Percentiles rank a stretch among this genome's conserved stretches.
Conservation (phyloP, 2,113 vertebrate genomes). For the Aldabrachelys gigantea region DNA sequence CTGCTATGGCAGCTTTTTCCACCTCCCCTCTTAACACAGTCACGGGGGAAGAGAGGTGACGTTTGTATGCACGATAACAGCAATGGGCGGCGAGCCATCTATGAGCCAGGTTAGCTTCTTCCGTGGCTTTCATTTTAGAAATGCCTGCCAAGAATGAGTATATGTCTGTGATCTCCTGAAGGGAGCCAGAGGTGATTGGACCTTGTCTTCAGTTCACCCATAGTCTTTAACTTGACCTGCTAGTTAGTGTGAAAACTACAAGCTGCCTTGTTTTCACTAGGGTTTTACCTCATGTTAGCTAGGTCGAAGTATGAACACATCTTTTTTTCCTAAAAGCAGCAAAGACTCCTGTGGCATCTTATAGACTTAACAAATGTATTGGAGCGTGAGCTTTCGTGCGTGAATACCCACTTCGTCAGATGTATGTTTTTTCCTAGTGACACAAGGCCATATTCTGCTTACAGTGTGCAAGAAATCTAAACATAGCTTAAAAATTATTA, state of each 20-base stretch:
- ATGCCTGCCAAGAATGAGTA: rapidly evolving
- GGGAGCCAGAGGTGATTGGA: neutral
- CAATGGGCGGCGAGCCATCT: rapidly evolving
- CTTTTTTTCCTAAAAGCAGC: neutral
- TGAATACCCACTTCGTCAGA: too few relatives aligned
- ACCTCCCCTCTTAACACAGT: neutral
- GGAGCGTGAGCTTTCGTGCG: too few relatives aligned
- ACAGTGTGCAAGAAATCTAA: neutral
- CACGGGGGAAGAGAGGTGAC: rapidly evolving
- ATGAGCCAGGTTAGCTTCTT: neutral
- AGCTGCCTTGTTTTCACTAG: neutral
- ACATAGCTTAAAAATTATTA: too few relatives aligned
- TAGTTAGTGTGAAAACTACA: neutral
- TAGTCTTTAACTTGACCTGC: neutral
- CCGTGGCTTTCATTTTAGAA: rapidly evolving
- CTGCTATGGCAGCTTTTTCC: neutral
- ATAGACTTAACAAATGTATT: too few relatives aligned
- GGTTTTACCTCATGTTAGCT: rapidly evolving
- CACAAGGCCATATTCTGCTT: too few relatives aligned
- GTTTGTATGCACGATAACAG: rapidly evolving
- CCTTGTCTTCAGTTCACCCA: neutral
- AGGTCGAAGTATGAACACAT: neutral
- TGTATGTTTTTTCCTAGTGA: neutral
- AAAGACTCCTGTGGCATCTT: too few relatives aligned
- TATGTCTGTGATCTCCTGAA: neutral